Conservation (phyloP, 2,888 invertebrate genomes). For the Macropis europaea region DNA sequence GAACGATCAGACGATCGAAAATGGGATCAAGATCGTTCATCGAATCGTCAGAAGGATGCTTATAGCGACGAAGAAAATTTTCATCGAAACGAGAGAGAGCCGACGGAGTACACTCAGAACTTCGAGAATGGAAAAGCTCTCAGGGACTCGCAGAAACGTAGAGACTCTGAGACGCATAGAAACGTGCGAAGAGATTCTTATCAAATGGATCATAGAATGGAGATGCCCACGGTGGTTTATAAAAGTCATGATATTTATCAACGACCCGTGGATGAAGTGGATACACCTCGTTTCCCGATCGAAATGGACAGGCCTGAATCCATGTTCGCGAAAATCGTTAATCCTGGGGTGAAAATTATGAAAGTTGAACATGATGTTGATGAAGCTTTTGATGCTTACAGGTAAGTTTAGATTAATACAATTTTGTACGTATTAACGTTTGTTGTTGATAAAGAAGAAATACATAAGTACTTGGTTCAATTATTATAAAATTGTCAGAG, state of each 20-base stretch:
- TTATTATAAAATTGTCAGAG: too few species aligned
- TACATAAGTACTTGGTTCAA: too few species aligned
- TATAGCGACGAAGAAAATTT: slow-evolving; percentile 43
- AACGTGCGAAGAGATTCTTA: slow-evolving; percentile 31
- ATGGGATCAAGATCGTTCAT: slow-evolving; percentile 27
- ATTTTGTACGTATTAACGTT: too few species aligned
- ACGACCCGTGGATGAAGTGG: slow-evolving; percentile 74
- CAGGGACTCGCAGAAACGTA: slow-evolving; percentile 60
- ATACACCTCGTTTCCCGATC: slow-evolving; percentile 75
- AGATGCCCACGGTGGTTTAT: slow-evolving; percentile 58
- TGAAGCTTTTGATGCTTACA: slow-evolving; percentile 69
- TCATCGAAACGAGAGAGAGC: slow-evolving; percentile 65
- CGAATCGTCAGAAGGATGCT: slow-evolving; percentile 7
- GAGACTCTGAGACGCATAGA: slow-evolving; percentile 52
- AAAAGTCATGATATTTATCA: slow-evolving; percentile 73
- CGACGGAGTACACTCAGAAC: slow-evolving; percentile 70
- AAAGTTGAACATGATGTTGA: slow-evolving; percentile 75
- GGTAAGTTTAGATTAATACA: slow-evolving; percentile 65
- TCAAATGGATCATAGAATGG: slow-evolving; percentile 47
- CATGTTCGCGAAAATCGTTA: slow-evolving; percentile 72
- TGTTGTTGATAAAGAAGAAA: background rate
- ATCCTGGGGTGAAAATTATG: slow-evolving; percentile 78
- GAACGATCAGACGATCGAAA: background rate
- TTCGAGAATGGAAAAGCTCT: slow-evolving; percentile 68
- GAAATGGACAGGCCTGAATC: slow-evolving; percentile 61